Evolutionary conservation across 1,140 invertebrate genomes (phyloP).

Genomic region (Penaeus indicus): DNA sequence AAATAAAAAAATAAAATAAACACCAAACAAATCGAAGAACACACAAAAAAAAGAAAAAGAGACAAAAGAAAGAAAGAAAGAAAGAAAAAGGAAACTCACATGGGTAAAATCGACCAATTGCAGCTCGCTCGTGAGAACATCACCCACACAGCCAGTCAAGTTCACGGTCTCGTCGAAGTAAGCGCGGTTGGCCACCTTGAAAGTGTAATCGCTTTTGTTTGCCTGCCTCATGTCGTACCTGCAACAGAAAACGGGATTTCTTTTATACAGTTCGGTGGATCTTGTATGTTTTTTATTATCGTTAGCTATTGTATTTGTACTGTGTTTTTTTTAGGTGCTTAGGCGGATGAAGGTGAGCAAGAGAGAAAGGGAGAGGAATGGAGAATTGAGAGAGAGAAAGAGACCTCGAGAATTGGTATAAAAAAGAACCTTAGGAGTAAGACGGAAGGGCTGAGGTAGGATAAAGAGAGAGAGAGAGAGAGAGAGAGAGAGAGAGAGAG

Average conservation of each 20-base stretch:
- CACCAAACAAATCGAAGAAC: background rate
- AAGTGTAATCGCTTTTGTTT: conserved; percentile 60
- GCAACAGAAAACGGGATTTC: background rate
- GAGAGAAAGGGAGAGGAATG: background rate
- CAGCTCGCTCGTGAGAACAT: conserved; percentile 45
- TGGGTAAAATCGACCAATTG: conserved; percentile 36
- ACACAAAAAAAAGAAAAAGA: background rate
- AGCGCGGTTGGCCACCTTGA: conserved; percentile 62
- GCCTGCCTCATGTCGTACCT: conserved; percentile 62
- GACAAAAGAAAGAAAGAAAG: background rate
- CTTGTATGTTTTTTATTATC: too few relatives aligned
- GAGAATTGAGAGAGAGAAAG: conserved; percentile 3
- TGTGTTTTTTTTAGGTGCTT: background rate
- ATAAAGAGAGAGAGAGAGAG: background rate
- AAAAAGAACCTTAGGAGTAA: background rate
- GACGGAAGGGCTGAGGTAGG: background rate
- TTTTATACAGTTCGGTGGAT: background rate
- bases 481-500: background rate
- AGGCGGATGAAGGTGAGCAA: background rate
- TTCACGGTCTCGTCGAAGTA: conserved; percentile 59
- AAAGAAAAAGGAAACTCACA: conserved; percentile 30
- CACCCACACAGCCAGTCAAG: conserved; percentile 40
- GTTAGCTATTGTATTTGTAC: background rate
- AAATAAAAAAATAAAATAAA: too few relatives aligned
- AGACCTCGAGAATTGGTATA: background rate